phyloP scores from a whole-genome alignment of 2,888 invertebrate species.

The Anthophora plumipes region DNA sequence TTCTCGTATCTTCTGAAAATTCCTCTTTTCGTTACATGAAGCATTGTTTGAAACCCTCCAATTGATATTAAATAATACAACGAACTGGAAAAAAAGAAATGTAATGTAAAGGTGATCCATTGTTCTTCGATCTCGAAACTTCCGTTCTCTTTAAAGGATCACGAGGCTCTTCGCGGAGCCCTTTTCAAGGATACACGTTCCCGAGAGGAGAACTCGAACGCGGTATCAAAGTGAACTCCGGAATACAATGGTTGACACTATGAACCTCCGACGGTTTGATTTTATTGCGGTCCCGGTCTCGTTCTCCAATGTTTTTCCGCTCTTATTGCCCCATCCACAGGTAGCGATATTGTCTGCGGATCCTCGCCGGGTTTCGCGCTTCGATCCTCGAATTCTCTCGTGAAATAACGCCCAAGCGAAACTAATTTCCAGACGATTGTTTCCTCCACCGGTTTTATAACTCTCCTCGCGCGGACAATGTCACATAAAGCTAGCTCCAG shows the following conservation, averaged over 20 bases:
- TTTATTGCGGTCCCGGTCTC: slow-evolving; percentile 65
- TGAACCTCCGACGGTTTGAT: slow-evolving; percentile 66
- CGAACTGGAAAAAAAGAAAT: background rate
- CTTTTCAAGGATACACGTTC: slow-evolving; percentile 33
- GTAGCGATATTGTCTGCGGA: slow-evolving; percentile 47
- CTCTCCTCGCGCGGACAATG: background rate
- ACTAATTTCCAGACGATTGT: slow-evolving; percentile 32
- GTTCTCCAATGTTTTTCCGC: slow-evolving; percentile 43
- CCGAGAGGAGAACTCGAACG: slow-evolving; percentile 24
- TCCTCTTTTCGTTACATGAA: too few relatives aligned
- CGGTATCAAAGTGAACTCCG: slow-evolving; percentile 44
- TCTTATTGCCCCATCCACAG: slow-evolving; percentile 56
- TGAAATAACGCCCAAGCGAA: slow-evolving; percentile 21
- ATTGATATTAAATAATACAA: background rate
- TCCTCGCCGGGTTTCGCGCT: slow-evolving; percentile 21
- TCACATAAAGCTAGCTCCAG: background rate
- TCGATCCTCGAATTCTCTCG: slow-evolving; percentile 13
- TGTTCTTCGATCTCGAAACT: slow-evolving; percentile 14
- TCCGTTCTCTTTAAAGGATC: slow-evolving; percentile 26
- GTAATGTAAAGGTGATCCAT: background rate
- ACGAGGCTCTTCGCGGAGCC: slow-evolving; percentile 18
- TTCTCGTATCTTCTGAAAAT: too few relatives aligned
- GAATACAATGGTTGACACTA: slow-evolving; percentile 74
- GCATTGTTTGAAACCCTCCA: too few relatives aligned
- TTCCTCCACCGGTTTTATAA: background rate